These are phyloP conservation scores for Neoitamus cyanurus DNA, from an alignment of 2,888 invertebrate species.

Conservation along the genomic window DNA sequence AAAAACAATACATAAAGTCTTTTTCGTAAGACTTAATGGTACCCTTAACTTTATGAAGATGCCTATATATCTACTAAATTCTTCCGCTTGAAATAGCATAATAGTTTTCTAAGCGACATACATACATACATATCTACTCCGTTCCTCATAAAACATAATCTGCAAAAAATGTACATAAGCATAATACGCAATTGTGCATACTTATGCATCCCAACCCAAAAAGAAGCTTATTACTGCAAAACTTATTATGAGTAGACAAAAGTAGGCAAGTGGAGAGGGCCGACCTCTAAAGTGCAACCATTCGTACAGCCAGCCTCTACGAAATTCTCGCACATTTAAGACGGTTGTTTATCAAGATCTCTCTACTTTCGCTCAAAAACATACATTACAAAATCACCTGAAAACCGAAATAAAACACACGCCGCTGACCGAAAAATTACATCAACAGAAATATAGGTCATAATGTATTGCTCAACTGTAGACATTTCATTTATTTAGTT, in stretches of 20 bases:
- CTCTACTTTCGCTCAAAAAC: not conserved
- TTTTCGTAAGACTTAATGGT: too few relatives aligned
- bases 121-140: too few relatives aligned
- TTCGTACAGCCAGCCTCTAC: not conserved
- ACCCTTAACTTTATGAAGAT: too few relatives aligned
- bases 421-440: slow-evolving; percentile 44
- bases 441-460: slow-evolving; percentile 44
- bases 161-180: too few relatives aligned
- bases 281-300: not conserved
- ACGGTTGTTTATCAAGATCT: not conserved
- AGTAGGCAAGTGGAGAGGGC: not conserved
- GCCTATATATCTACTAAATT: too few relatives aligned
- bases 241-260: not conserved
- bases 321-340: not conserved
- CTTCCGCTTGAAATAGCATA: too few relatives aligned
- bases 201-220: not conserved
- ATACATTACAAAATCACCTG: slow-evolving; percentile 5
- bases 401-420: not conserved
- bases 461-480: slow-evolving; percentile 35
- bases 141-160: too few relatives aligned
- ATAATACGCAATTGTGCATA: not conserved
- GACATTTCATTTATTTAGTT: slow-evolving; percentile 23
- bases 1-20: too few relatives aligned
- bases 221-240: not conserved
- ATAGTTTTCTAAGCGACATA: too few relatives aligned